These are phyloP conservation scores for Sebastes taczanowskii DNA, from an alignment of 2,797 vertebrate genomes.

Conservation along the genomic window DNA sequence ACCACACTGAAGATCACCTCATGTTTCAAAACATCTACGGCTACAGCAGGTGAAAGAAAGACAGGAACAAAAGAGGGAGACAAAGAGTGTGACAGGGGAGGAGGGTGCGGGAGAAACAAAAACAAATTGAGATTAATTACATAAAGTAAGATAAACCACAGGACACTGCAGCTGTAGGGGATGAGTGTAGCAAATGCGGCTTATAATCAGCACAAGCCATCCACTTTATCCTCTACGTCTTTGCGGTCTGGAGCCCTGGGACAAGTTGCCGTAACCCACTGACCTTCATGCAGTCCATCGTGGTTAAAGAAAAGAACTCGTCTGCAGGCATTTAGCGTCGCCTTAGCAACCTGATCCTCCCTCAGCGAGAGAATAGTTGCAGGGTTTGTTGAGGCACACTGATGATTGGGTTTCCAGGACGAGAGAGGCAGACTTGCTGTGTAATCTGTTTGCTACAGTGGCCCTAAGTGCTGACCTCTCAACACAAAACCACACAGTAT, in stretches of 20 bases:
- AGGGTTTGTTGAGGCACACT: slow-evolving; percentile 60
- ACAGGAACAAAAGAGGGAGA: slow-evolving; percentile 32
- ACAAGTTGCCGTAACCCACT: slow-evolving; percentile 66
- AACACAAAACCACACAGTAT: slow-evolving; percentile 27
- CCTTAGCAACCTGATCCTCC: slow-evolving; percentile 80
- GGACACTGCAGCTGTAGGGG: slow-evolving; percentile 54
- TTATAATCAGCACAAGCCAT: slow-evolving; percentile 69
- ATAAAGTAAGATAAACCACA: slow-evolving; percentile 72
- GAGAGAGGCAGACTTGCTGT: slow-evolving; percentile 68
- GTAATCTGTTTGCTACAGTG: slow-evolving; percentile 71
- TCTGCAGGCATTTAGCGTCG: slow-evolving; percentile 79
- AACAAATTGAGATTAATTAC: slow-evolving; percentile 75
- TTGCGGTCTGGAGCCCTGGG: slow-evolving; percentile 48
- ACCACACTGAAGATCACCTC: slow-evolving; percentile 98
- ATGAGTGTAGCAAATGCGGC: slow-evolving; percentile 65
- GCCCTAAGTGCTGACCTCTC: slow-evolving; percentile 67
- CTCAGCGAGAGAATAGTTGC: slow-evolving; percentile 69
- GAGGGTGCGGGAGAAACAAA: slow-evolving; percentile 27
- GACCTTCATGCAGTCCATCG: slow-evolving; percentile 73
- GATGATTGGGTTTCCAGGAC: slow-evolving; percentile 73
- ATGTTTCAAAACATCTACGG: slow-evolving; percentile 95
- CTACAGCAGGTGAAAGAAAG: slow-evolving; percentile 67
- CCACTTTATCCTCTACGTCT: slow-evolving; percentile 62
- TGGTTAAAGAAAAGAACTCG: slow-evolving; percentile 71
- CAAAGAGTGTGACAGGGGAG: slow-evolving; percentile 4